A percentile compares a stretch with the other conserved stretches of the same genome.
Conservation (phyloP, 1,140 invertebrate genomes). For the Trialeurodes vaporariorum region DNA sequence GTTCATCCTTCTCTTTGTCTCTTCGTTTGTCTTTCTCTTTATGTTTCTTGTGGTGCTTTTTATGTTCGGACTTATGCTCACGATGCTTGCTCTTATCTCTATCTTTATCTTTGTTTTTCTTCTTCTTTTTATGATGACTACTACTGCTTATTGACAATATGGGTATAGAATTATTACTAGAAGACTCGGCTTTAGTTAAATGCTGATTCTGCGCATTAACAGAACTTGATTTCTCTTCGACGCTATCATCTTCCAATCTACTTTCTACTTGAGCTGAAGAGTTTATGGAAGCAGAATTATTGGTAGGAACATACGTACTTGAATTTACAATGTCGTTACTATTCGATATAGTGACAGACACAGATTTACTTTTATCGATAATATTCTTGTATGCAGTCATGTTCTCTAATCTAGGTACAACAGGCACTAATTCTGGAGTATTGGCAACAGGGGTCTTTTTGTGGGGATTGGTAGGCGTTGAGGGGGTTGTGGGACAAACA, state of each 20-base stretch:
- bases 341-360: constrained; percentile 21
- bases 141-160: constrained; percentile 8
- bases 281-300: constrained; percentile 17
- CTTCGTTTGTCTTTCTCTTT: constrained; percentile 28
- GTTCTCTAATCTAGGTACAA: constrained; percentile 35
- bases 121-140: constrained; percentile 47
- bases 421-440: constrained; percentile 32
- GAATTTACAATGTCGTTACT: constrained; percentile 18
- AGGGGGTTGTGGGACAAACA: constrained; percentile 15
- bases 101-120: constrained; percentile 44
- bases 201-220: constrained; percentile 6
- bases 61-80: constrained; percentile 32
- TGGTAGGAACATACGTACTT: constrained; percentile 13
- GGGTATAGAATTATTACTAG: constrained; percentile 9
- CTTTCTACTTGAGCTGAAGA: constrained; percentile 27
- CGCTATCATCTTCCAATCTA: constrained; percentile 26
- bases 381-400: constrained; percentile 34
- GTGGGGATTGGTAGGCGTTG: constrained; percentile 21
- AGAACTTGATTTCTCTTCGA: constrained; percentile 18
- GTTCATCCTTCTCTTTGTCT: constrained; percentile 18
- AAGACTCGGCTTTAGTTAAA: neutral
- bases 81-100: constrained; percentile 39
- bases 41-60: constrained; percentile 29
- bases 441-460: constrained; percentile 28
- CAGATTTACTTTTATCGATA: constrained; percentile 19